Conservation (phyloP, 37 sponge, comb jelly and placozoan species). For the Hormiphora californensis region DNA sequence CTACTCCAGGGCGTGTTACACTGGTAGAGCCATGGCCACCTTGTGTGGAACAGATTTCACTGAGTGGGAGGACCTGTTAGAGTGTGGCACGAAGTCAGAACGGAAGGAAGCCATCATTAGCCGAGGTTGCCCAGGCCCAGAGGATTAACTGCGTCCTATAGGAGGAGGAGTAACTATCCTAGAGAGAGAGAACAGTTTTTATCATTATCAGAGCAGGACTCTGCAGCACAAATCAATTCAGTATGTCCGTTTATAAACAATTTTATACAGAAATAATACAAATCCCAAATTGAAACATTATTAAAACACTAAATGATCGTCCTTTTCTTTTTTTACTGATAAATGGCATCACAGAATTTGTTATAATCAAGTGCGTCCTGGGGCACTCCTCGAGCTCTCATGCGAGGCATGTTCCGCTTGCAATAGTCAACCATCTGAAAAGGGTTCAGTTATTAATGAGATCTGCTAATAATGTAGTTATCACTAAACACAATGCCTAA, state of each 20-base stretch:
- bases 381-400: background rate
- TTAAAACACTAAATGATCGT: too few relatives aligned
- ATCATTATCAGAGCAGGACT: too few relatives aligned
- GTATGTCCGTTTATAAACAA: too few relatives aligned
- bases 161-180: too few relatives aligned
- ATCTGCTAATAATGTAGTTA: background rate
- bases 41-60: background rate
- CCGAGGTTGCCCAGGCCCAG: background rate
- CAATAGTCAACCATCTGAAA: background rate
- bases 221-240: too few relatives aligned
- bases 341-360: background rate
- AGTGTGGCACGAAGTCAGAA: background rate
- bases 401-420: background rate
- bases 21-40: background rate
- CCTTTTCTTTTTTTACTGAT: too few relatives aligned
- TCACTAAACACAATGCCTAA: background rate
- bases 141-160: too few relatives aligned
- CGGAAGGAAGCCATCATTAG: background rate
- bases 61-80: background rate
- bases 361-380: background rate
- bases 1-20: background rate
- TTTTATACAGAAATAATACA: too few relatives aligned
- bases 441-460: background rate
- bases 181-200: too few relatives aligned
- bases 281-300: too few relatives aligned